Conservation (phyloP, 2,797 vertebrate genomes). For the Silurus aristotelis region DNA sequence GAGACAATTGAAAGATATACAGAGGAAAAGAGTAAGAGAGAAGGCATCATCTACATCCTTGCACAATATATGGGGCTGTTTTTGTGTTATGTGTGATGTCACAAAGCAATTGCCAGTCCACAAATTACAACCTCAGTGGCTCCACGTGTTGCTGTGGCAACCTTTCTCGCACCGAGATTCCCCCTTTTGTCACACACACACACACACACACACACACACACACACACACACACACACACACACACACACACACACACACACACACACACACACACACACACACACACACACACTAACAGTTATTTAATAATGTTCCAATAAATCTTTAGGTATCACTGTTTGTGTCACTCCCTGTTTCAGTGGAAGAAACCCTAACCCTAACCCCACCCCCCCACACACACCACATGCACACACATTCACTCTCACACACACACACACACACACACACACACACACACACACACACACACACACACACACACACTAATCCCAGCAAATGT, state of each 20-base stretch:
- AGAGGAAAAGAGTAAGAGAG: not conserved
- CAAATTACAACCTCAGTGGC: conserved; percentile 27
- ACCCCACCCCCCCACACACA: not conserved
- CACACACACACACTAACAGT: not conserved
- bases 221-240: not conserved
- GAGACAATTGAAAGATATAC: not conserved
- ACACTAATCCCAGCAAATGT: not conserved
- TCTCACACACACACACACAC: not conserved
- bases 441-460: not conserved
- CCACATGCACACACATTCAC: not conserved
- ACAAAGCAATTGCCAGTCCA: conserved; percentile 26
- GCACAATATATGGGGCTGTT: not conserved
- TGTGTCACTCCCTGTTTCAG: not conserved
- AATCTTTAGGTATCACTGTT: not conserved
- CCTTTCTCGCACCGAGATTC: not conserved
- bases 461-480: conserved; percentile 2
- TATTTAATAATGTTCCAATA: not conserved
- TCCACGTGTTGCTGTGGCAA: conserved; percentile 30
- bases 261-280: not conserved
- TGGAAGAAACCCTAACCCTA: not conserved
- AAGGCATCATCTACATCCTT: not conserved
- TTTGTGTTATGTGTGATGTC: not conserved
- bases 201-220: too few relatives aligned
- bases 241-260: not conserved
- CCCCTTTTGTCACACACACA: not conserved